These are phyloP conservation scores for Eremophila alpestris DNA, from an alignment of 2,797 vertebrate genomes.

Conservation along the genomic window DNA sequence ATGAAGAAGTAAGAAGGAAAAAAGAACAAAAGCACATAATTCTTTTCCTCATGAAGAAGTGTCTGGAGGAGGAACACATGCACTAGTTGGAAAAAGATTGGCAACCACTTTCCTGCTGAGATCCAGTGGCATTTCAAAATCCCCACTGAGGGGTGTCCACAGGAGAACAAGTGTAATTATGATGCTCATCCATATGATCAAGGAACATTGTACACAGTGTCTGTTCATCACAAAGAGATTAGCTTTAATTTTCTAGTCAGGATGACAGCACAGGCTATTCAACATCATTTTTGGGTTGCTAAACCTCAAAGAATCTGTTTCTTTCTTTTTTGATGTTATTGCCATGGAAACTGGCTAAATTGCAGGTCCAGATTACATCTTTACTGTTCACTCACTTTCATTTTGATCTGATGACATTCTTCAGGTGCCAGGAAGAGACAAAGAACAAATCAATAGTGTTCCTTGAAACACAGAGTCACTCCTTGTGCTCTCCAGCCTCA, in stretches of 20 bases:
- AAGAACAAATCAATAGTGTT: not conserved
- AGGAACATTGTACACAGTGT: not conserved
- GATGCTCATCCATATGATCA: not conserved
- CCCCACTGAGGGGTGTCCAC: not conserved
- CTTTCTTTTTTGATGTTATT: constrained; percentile 2
- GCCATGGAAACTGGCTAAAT: not conserved
- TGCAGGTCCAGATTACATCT: constrained; percentile 6
- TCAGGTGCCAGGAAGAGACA: not conserved
- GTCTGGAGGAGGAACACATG: not conserved
- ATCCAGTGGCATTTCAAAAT: not conserved
- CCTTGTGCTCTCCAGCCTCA: not conserved
- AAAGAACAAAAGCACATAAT: not conserved
- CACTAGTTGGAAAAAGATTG: not conserved
- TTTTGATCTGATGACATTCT: not conserved
- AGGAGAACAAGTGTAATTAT: not conserved
- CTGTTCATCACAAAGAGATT: not conserved
- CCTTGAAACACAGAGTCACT: not conserved
- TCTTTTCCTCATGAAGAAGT: not conserved
- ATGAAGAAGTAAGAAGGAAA: not conserved
- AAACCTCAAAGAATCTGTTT: not conserved
- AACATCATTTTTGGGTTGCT: not conserved
- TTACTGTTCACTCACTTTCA: not conserved
- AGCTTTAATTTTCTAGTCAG: not conserved
- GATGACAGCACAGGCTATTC: not conserved
- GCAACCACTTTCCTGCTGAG: not conserved